phyloP scores from a whole-genome alignment of 1,140 invertebrate species.

The Leucophenga varia region DNA sequence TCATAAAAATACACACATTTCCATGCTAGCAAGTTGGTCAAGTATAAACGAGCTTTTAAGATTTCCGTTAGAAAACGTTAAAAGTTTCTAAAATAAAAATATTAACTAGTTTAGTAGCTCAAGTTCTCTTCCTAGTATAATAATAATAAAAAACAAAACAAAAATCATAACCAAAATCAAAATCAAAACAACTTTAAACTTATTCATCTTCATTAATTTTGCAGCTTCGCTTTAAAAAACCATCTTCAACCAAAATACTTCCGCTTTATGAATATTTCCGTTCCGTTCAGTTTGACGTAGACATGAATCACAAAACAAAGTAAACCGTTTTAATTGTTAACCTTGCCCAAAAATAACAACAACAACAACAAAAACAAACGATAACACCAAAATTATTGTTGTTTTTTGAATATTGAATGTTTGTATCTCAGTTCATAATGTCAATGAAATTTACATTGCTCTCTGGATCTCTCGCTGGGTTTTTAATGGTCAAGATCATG shows the following conservation, averaged over 20 bases:
- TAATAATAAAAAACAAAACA: not conserved
- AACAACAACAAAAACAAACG: conserved; percentile 7
- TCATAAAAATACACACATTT: no score
- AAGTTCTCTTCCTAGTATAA: conserved; percentile 27
- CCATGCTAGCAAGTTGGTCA: no score
- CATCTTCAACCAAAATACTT: conserved; percentile 35
- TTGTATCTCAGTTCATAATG: conserved; percentile 18
- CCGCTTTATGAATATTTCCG: conserved; percentile 22
- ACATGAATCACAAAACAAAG: not conserved
- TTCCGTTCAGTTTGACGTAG: no score
- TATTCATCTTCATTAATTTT: conserved; percentile 2
- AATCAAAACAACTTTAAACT: conserved; percentile 15
- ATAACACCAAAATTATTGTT: conserved; percentile 14
- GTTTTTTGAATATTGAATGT: no score
- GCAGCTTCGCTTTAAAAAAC: conserved; percentile 28
- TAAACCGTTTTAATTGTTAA: conserved; percentile 50
- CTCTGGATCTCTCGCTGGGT: not conserved
- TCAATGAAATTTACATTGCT: conserved; percentile 36
- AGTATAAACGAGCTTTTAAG: conserved; percentile 18
- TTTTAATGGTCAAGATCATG: conserved; percentile 52
- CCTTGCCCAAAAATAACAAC: conserved; percentile 23
- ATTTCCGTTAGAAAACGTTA: no score
- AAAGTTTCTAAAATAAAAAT: no score
- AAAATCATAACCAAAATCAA: conserved; percentile 11
- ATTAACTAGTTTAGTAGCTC: conserved; percentile 34